These are phyloP conservation scores for Amblyornis subalaris DNA, from an alignment of 2,113 vertebrate species.

Conservation along the genomic window DNA sequence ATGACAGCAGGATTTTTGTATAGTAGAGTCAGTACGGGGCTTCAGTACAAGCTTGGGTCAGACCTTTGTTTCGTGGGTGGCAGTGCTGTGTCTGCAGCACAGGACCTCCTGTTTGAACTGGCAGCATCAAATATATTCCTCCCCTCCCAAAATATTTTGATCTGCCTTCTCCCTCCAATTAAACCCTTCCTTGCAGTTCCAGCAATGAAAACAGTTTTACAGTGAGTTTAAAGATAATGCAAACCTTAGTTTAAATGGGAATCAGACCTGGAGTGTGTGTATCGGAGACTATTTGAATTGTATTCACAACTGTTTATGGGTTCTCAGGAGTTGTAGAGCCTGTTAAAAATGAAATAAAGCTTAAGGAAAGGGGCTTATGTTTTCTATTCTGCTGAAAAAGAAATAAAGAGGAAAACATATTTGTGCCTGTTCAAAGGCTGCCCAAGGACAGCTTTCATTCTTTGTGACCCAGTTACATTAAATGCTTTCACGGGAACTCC, in stretches of 20 bases:
- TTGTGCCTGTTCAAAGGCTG: constrained; percentile 48
- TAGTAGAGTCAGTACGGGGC: not conserved
- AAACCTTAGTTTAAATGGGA: not conserved
- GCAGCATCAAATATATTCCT: not conserved
- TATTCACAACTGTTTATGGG: not conserved
- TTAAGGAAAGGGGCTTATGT: not conserved
- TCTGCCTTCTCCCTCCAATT: not conserved
- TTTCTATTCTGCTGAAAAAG: constrained; percentile 19
- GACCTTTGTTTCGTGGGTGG: not conserved
- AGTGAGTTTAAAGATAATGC: not conserved
- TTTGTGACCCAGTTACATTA: constrained; percentile 62
- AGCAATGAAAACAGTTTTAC: not conserved
- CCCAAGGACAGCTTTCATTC: constrained; percentile 52
- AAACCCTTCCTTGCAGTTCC: not conserved
- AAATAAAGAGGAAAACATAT: not conserved
- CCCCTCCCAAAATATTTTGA: not conserved
- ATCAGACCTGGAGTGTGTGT: not conserved
- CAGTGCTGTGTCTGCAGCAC: not conserved
- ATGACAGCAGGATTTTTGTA: not conserved
- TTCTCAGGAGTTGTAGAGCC: not conserved
- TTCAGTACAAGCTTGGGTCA: not conserved
- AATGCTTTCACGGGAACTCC: constrained; percentile 27
- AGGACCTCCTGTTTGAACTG: not conserved
- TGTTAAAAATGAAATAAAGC: constrained; percentile 31
- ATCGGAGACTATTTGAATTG: not conserved